phyloP scores from a whole-genome alignment of 2,797 vertebrate genomes.

The Rhinatrema bivittatum region DNA sequence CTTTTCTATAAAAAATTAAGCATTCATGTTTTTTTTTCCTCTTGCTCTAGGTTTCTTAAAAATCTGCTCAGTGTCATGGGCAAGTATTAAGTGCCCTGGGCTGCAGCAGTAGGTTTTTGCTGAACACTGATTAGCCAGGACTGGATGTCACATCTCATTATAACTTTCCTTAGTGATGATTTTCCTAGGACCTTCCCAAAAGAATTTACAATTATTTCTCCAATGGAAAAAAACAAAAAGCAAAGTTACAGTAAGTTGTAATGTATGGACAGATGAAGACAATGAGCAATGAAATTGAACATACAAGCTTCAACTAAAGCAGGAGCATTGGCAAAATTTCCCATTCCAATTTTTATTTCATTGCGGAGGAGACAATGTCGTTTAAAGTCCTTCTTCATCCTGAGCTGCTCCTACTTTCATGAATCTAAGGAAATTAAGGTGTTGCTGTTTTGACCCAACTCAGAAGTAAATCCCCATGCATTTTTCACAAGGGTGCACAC shows the following conservation, averaged over 20 bases:
- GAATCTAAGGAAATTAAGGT: too few species aligned
- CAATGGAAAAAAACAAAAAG: not conserved
- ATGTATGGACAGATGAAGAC: slow-evolving; percentile 3
- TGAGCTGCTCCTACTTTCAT: too few species aligned
- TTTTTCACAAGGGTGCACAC: too few species aligned
- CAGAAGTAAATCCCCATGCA: too few species aligned
- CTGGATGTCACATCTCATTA: slow-evolving; percentile 83
- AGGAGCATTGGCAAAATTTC: too few species aligned
- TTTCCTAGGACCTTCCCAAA: slow-evolving; percentile 59
- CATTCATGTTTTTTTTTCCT: slow-evolving; percentile 52
- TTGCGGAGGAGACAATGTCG: too few species aligned
- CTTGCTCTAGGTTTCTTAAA: slow-evolving; percentile 39
- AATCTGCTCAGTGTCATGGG: slow-evolving; percentile 53
- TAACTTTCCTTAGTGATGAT: slow-evolving; percentile 58
- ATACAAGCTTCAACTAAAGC: too few species aligned
- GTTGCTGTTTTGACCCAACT: too few species aligned
- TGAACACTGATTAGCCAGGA: slow-evolving; percentile 78
- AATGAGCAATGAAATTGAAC: too few species aligned
- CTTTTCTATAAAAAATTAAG: slow-evolving; percentile 67
- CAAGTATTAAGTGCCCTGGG: slow-evolving; percentile 45
- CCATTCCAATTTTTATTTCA: too few species aligned
- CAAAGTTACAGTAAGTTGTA: too few species aligned
- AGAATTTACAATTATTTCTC: slow-evolving; percentile 42
- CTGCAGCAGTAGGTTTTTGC: slow-evolving; percentile 38
- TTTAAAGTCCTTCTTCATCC: too few species aligned